phyloP scores from a whole-genome alignment of 2,113 vertebrate genomes.

The Notothenia coriiceps region DNA sequence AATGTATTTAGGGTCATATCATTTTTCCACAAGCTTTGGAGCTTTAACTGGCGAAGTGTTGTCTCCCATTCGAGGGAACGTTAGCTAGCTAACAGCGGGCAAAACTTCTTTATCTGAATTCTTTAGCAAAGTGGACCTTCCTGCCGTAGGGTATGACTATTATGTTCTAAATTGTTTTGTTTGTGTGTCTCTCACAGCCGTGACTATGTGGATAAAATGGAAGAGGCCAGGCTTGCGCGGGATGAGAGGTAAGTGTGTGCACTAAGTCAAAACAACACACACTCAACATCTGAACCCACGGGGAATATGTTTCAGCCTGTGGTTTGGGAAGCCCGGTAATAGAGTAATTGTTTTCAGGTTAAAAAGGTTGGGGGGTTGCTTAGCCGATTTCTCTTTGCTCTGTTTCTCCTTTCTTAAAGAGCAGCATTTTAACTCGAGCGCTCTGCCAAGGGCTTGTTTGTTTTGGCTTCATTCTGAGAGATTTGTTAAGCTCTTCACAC shows the following conservation, averaged over 20 bases:
- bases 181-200: constrained; percentile 84
- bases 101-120: too few species aligned
- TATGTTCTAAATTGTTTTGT: constrained; percentile 35
- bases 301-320: constrained; percentile 41
- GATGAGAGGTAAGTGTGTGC: constrained; percentile 90
- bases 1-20: too few species aligned
- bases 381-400: constrained; percentile 52
- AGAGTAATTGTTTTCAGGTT: constrained; percentile 77
- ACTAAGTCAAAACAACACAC: constrained; percentile 59
- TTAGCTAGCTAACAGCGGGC: too few species aligned
- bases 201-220: constrained; percentile 95
- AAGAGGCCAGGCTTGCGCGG: constrained; percentile 92
- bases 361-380: constrained; percentile 41
- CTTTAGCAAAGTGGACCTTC: too few species aligned
- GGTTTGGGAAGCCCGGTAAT: constrained; percentile 63
- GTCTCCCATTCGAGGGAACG: too few species aligned
- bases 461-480: constrained; percentile 65
- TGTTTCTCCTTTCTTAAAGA: constrained; percentile 36
- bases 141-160: not conserved
- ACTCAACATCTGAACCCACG: constrained; percentile 37
- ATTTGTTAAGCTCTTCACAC: constrained; percentile 50
- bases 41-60: too few species aligned
- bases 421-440: constrained; percentile 32
- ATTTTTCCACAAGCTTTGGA: too few species aligned
- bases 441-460: constrained; percentile 60